phyloP scores from a whole-genome alignment of 2,888 invertebrate species.

The Cryptocephalus primarius region DNA sequence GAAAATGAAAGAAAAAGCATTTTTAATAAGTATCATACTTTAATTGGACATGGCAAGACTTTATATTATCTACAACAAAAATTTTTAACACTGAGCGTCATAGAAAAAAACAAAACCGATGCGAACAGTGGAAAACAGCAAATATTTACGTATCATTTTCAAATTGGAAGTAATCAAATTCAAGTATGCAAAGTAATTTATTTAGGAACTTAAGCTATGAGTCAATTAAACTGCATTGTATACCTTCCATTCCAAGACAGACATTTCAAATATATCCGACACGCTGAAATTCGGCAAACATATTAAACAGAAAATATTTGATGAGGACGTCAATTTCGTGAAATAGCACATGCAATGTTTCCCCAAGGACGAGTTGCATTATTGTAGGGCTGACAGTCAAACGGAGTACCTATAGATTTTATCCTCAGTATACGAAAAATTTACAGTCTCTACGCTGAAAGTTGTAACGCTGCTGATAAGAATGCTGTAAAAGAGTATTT shows the following conservation, averaged over 20 bases:
- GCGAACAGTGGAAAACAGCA: slow-evolving; percentile 9
- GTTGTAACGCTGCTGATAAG: slow-evolving; percentile 6
- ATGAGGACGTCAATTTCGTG: slow-evolving; percentile 5
- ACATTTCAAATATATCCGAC: slow-evolving; percentile 6
- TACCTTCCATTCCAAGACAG: slow-evolving; percentile 6
- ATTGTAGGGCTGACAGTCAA: slow-evolving; percentile 6
- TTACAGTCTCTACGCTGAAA: slow-evolving; percentile 11
- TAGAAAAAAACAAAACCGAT: slow-evolving; percentile 8
- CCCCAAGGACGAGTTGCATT: slow-evolving; percentile 6
- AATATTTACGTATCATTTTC: slow-evolving; percentile 6
- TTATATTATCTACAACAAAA: slow-evolving; percentile 5
- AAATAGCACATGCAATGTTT: slow-evolving; percentile 6
- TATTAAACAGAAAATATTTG: slow-evolving; percentile 6
- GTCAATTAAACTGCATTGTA: slow-evolving; percentile 7
- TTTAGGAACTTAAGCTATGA: slow-evolving; percentile 7
- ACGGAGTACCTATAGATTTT: slow-evolving; percentile 11
- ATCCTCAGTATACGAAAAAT: slow-evolving; percentile 13
- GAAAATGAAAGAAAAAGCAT: background rate
- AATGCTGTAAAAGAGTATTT: slow-evolving; percentile 3
- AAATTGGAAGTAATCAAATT: slow-evolving; percentile 5
- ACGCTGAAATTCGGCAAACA: slow-evolving; percentile 5
- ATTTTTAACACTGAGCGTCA: slow-evolving; percentile 3
- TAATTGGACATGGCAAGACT: slow-evolving; percentile 3
- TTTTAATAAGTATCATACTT: background rate
- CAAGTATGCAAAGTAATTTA: slow-evolving; percentile 10